These are phyloP conservation scores for Peromyscus nudipes DNA, from an alignment of 2,797 vertebrate genomes.

Conservation along the genomic window DNA sequence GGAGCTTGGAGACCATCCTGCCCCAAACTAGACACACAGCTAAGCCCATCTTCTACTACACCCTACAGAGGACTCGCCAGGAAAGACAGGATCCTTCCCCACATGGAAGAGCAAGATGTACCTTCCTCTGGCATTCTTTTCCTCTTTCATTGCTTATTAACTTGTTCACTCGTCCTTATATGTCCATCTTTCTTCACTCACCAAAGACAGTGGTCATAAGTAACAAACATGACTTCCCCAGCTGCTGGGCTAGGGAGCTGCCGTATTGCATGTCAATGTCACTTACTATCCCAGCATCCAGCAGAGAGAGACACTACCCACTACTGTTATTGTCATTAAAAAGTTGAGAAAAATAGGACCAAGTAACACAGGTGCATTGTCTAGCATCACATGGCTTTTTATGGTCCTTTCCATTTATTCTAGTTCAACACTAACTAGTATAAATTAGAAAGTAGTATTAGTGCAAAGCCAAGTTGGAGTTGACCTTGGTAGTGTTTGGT, in stretches of 20 bases:
- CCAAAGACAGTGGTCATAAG: not conserved
- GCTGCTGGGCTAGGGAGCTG: not conserved
- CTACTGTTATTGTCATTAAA: not conserved
- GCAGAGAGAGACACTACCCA: not conserved
- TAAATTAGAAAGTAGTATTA: not conserved
- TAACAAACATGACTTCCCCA: not conserved
- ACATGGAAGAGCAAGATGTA: not conserved
- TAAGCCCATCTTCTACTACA: not conserved
- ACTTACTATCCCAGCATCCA: not conserved
- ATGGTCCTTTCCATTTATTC: not conserved
- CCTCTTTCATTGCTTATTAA: not conserved
- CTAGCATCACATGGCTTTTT: not conserved
- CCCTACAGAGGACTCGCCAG: not conserved
- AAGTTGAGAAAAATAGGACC: not conserved
- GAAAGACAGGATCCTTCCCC: not conserved
- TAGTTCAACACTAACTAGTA: not conserved
- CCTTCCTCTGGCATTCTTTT: not conserved
- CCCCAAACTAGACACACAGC: not conserved
- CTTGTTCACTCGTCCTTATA: not conserved
- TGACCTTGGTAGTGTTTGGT: not conserved
- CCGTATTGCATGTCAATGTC: too few species aligned
- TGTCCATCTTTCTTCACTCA: not conserved
- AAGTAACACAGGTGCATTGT: not conserved
- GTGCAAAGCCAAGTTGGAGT: slow-evolving; percentile 12
- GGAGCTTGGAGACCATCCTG: not conserved